phyloP scores from a whole-genome alignment of 1,140 invertebrate genomes.

The Heliothis subflexa region DNA sequence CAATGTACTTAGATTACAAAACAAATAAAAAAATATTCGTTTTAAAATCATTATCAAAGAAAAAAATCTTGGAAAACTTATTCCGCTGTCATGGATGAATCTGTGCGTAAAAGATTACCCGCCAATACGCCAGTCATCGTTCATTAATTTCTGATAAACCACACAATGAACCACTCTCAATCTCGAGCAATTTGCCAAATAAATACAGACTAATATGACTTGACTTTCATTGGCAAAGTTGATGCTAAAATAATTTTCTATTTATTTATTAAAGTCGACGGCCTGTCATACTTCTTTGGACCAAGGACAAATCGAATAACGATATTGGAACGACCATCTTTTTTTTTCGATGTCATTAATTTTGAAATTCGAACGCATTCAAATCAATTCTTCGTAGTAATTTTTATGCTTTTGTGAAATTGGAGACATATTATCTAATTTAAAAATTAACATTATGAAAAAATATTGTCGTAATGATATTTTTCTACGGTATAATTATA shows the following conservation, averaged over 20 bases:
- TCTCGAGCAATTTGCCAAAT: slow-evolving; percentile 18
- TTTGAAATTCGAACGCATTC: not conserved
- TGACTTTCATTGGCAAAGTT: slow-evolving; percentile 31
- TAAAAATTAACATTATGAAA: no score
- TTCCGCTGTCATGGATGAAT: not conserved
- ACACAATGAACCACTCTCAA: slow-evolving; percentile 24
- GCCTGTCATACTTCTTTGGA: not conserved
- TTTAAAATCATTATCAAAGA: not conserved
- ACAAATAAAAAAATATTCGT: not conserved
- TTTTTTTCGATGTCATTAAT: not conserved
- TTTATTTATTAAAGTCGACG: slow-evolving; percentile 20
- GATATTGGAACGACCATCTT: not conserved
- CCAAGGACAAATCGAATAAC: not conserved
- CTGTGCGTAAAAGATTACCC: not conserved
- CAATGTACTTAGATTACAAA: no score
- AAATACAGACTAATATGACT: slow-evolving; percentile 29
- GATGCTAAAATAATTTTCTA: slow-evolving; percentile 12
- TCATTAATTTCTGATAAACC: slow-evolving; percentile 17
- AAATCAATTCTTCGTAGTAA: not conserved
- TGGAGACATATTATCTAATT: no score
- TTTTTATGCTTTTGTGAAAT: not conserved
- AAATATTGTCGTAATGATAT: no score
- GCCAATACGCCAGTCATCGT: slow-evolving; percentile 10
- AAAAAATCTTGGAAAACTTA: not conserved
- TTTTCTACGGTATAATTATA: no score